These are phyloP conservation scores for Automeris io DNA, from an alignment of 2,888 invertebrate species.

Conservation along the genomic window DNA sequence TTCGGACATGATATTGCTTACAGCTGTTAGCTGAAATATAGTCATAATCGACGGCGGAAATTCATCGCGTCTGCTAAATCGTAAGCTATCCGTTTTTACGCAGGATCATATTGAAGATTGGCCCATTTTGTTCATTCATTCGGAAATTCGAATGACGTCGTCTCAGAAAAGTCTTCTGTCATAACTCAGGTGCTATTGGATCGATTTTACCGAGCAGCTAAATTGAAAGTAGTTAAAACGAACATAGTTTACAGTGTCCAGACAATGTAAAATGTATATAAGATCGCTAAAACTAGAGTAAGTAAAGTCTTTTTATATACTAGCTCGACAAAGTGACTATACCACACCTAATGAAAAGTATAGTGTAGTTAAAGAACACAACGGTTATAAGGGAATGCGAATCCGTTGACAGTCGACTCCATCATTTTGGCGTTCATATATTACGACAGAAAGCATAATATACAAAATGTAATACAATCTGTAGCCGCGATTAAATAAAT, in stretches of 20 bases:
- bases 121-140: conserved; percentile 13
- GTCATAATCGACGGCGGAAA: not conserved
- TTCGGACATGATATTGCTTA: too few relatives aligned
- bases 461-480: too few relatives aligned
- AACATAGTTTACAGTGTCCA: not conserved
- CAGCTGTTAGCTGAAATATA: not conserved
- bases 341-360: too few relatives aligned
- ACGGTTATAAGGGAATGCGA: too few relatives aligned
- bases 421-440: too few relatives aligned
- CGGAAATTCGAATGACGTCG: conserved; percentile 18
- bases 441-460: too few relatives aligned
- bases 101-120: conserved; percentile 11
- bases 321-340: too few relatives aligned
- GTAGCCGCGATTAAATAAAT: too few relatives aligned
- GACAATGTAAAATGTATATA: not conserved
- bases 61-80: not conserved
- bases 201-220: not conserved
- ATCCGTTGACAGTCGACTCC: too few relatives aligned
- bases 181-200: conserved; percentile 5
- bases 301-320: too few relatives aligned
- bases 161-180: not conserved
- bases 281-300: too few relatives aligned
- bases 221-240: not conserved
- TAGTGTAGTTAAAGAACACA: too few relatives aligned
- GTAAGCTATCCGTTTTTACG: conserved; percentile 1